Percentiles rank a stretch among this genome's conserved stretches.
These are phyloP conservation scores for Cataglyphis rosenhaueri DNA, from an alignment of 2,888 invertebrate species.

Conservation along the genomic window DNA sequence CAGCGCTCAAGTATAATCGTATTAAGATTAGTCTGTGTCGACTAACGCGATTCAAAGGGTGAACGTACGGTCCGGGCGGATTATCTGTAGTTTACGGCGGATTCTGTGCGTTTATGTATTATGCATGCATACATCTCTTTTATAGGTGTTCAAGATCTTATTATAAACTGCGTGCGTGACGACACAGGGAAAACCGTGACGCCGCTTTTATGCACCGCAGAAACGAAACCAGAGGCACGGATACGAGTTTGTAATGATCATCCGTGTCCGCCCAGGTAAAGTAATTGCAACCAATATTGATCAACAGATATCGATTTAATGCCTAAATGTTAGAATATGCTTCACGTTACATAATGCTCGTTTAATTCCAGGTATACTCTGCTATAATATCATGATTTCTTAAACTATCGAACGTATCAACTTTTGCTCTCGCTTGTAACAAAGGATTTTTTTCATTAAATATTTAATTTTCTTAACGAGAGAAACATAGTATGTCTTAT, in stretches of 20 bases:
- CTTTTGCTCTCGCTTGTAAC: neutral
- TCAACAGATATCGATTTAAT: constrained; percentile 3
- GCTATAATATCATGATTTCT: neutral
- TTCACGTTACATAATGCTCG: constrained; percentile 6
- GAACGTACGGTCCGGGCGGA: neutral
- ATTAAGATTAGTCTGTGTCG: constrained; percentile 37
- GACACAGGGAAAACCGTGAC: constrained; percentile 95
- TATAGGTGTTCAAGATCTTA: constrained; percentile 91
- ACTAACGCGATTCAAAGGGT: constrained; percentile 38
- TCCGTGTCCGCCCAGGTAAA: constrained; percentile 95
- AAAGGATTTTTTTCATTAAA: neutral
- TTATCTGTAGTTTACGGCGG: constrained; percentile 37
- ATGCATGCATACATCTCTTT: constrained; percentile 38
- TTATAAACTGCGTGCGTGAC: constrained; percentile 95
- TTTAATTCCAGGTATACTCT: neutral
- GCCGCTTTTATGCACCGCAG: constrained; percentile 94
- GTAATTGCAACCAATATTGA: constrained; percentile 6
- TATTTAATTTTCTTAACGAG: neutral
- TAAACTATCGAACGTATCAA: neutral
- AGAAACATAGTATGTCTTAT: neutral
- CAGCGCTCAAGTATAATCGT: constrained; percentile 51
- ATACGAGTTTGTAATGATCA: constrained; percentile 97
- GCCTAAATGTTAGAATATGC: constrained; percentile 4
- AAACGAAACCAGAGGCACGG: constrained; percentile 95
- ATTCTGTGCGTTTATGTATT: neutral